Conservation (phyloP, 2,888 invertebrate species). For the Melanostoma scalare region DNA sequence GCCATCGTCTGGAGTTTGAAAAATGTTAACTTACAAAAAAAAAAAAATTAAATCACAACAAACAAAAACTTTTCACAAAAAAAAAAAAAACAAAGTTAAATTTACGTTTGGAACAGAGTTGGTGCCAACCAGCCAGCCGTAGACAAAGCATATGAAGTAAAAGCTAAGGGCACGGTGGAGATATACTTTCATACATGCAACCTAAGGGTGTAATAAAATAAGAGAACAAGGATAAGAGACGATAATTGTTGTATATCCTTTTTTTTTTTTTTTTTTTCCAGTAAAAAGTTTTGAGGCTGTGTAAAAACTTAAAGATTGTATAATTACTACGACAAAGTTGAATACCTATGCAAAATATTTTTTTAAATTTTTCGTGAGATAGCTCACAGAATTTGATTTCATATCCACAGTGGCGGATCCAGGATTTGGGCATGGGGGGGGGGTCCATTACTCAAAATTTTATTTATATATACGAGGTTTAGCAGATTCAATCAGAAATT, state of each 20-base stretch:
- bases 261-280: conserved; percentile 29
- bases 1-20: conserved; percentile 60
- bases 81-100: conserved; percentile 51
- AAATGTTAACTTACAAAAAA: conserved; percentile 51
- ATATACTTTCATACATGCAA: conserved; percentile 37
- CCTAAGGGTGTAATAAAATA: conserved; percentile 62
- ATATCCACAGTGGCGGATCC: too few relatives aligned
- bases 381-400: too few relatives aligned
- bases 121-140: conserved; percentile 54
- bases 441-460: too few relatives aligned
- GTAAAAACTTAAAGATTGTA: not conserved
- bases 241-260: conserved; percentile 63
- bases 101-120: conserved; percentile 54
- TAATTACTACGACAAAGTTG: too few relatives aligned
- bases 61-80: conserved; percentile 40
- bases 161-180: conserved; percentile 39
- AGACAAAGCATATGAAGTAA: conserved; percentile 32
- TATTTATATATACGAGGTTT: too few relatives aligned
- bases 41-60: conserved; percentile 48
- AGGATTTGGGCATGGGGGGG: too few relatives aligned
- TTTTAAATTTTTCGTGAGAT: too few relatives aligned
- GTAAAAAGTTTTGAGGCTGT: conserved; percentile 26
- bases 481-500: too few relatives aligned
- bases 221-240: conserved; percentile 59
- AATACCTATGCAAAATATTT: too few relatives aligned